Conservation (phyloP, 2,888 invertebrate species). For the Eurytoma adleriae region DNA sequence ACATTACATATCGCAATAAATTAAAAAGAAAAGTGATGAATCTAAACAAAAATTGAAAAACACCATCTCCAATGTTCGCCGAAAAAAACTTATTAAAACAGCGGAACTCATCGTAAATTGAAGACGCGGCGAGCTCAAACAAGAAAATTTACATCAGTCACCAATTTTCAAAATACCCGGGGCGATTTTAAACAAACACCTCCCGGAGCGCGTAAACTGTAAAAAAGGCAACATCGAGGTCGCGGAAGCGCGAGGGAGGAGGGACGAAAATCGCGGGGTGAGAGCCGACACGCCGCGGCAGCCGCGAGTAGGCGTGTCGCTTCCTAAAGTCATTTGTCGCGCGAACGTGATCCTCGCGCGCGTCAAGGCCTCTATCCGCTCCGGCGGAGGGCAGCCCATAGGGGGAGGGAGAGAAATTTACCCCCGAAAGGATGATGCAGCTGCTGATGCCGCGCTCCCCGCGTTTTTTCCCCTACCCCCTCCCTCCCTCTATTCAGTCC, state of each 20-base stretch:
- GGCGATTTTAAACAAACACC: slow-evolving; percentile 10
- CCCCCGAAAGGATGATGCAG: slow-evolving; percentile 43
- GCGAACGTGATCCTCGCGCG: slow-evolving; percentile 72
- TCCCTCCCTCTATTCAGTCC: too few species aligned
- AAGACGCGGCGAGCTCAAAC: not conserved
- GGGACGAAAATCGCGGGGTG: not conserved
- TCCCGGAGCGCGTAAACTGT: not conserved
- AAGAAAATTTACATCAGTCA: not conserved
- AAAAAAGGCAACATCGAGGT: not conserved
- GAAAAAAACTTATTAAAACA: too few species aligned
- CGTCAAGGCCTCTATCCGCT: slow-evolving; percentile 46
- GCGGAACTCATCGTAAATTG: too few species aligned
- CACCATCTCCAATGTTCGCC: too few species aligned
- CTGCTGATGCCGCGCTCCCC: not conserved
- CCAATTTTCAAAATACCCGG: not conserved
- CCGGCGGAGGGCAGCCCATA: too few species aligned
- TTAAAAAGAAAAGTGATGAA: too few species aligned
- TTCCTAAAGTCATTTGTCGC: slow-evolving; percentile 74
- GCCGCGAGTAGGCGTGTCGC: slow-evolving; percentile 72
- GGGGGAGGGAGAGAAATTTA: not conserved
- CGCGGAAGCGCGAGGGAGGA: slow-evolving; percentile 8
- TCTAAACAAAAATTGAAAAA: too few species aligned
- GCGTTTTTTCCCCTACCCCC: not conserved
- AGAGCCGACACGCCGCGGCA: slow-evolving; percentile 57
- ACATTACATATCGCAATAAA: too few species aligned